Conservation (phyloP, 2,797 vertebrate genomes). For the Emys orbicularis region DNA sequence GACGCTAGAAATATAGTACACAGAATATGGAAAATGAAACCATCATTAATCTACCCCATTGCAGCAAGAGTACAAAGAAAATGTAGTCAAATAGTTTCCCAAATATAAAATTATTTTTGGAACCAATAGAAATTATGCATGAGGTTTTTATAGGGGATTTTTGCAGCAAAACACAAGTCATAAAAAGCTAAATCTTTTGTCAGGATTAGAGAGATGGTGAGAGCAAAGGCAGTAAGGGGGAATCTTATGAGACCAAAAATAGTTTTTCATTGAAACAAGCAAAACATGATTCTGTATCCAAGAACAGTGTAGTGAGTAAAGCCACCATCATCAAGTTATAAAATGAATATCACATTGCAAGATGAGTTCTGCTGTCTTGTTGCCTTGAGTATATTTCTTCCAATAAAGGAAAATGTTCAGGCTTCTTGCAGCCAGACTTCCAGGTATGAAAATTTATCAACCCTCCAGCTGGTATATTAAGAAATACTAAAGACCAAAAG, state of each 20-base stretch:
- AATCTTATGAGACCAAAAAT: neutral
- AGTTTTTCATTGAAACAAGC: neutral
- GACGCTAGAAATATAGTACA: neutral
- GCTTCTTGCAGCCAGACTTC: neutral
- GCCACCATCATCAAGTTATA: neutral
- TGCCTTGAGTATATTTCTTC: constrained; percentile 15
- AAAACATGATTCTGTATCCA: neutral
- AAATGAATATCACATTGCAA: neutral
- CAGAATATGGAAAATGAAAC: neutral
- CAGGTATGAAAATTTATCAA: constrained; percentile 10
- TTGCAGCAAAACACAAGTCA: neutral
- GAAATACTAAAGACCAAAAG: neutral
- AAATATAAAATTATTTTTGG: neutral
- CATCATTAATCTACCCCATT: neutral
- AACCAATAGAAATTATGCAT: neutral
- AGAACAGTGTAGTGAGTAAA: neutral
- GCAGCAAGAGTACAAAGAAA: neutral
- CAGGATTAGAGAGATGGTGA: neutral
- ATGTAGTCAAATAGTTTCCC: neutral
- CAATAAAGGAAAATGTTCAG: neutral
- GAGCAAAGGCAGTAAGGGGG: neutral
- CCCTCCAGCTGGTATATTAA: neutral
- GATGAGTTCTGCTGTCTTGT: neutral
- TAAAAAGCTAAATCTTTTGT: neutral
- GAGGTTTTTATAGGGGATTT: neutral